Evolutionary conservation across 1,140 invertebrate species (phyloP).

Genomic region (Aethina tumida): DNA sequence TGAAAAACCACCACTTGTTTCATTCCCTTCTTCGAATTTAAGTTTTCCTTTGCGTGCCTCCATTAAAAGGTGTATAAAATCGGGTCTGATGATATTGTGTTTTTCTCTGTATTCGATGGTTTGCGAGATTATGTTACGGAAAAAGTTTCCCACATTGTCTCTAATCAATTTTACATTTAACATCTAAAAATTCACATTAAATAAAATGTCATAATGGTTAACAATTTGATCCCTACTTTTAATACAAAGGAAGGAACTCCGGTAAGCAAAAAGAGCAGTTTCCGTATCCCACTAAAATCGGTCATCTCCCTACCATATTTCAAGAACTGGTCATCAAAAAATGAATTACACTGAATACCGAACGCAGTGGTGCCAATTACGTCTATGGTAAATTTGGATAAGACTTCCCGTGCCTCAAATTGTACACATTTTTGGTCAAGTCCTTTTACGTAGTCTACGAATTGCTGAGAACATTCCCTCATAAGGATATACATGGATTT

Average conservation of each 20-base stretch:
- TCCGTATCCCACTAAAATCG: neutral
- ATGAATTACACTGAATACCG: too few species aligned
- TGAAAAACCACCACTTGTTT: too few species aligned
- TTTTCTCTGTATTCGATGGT: constrained; percentile 33
- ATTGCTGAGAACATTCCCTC: constrained; percentile 22
- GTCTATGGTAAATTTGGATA: too few species aligned
- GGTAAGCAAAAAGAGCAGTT: constrained; percentile 5
- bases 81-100: constrained; percentile 32
- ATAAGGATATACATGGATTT: constrained; percentile 32
- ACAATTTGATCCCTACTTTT: constrained; percentile 1
- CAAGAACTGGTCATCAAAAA: too few species aligned
- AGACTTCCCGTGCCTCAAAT: too few species aligned
- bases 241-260: constrained; percentile 13
- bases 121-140: constrained; percentile 27
- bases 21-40: constrained; percentile 16
- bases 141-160: too few species aligned
- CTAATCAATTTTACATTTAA: too few species aligned
- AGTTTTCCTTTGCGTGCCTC: constrained; percentile 35
- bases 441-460: constrained; percentile 9
- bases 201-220: too few species aligned
- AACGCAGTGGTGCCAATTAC: too few species aligned
- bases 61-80: constrained; percentile 39
- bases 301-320: constrained; percentile 32
- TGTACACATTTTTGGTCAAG: constrained; percentile 1
- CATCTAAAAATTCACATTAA: too few species aligned